Evolutionary conservation across 2,888 invertebrate species (phyloP).

Genomic region (Drosophila multiciliata): DNA sequence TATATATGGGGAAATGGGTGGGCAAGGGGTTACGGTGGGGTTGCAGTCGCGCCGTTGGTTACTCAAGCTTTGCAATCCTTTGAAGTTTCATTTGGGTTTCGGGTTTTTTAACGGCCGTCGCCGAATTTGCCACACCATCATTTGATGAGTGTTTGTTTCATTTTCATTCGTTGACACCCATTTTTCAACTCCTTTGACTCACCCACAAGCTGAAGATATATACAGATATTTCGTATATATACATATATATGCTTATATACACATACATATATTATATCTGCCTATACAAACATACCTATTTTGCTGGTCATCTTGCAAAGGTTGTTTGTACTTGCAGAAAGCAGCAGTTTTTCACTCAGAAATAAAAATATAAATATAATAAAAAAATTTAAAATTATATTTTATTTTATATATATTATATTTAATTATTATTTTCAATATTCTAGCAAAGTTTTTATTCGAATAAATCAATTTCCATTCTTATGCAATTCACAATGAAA

Average conservation of each 20-base stretch:
- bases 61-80: conserved; percentile 62
- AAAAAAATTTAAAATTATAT: no score
- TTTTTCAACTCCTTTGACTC: conserved; percentile 52
- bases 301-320: not conserved
- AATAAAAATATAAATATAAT: no score
- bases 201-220: conserved; percentile 7
- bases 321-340: not conserved
- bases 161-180: conserved; percentile 75
- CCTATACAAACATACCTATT: not conserved
- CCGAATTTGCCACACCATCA: conserved; percentile 27
- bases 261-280: not conserved
- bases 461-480: not conserved
- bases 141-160: conserved; percentile 73
- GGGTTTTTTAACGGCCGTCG: conserved; percentile 25
- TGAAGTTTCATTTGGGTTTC: conserved; percentile 53
- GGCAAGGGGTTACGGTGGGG: conserved; percentile 2
- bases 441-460: not conserved
- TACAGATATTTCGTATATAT: not conserved
- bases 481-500: not conserved
- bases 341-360: not conserved
- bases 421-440: no score
- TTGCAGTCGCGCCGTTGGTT: conserved; percentile 18
- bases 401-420: not conserved
- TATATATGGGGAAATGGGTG: not conserved
- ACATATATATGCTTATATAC: conserved; percentile 1